Evolutionary conservation across 2,797 vertebrate species (phyloP).

Genomic region (Danio jaintianensis): DNA sequence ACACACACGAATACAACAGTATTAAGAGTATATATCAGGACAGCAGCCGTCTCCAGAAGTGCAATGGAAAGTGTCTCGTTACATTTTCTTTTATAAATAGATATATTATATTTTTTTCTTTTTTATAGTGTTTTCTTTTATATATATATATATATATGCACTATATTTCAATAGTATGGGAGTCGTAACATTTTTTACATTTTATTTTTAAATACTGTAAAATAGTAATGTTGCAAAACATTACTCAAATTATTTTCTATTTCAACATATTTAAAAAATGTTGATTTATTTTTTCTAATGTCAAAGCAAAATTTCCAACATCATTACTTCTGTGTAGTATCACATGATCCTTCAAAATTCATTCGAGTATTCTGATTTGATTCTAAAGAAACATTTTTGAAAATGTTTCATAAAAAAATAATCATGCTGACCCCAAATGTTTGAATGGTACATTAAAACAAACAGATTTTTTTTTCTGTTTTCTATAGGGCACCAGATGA

Average conservation of each 20-base stretch:
- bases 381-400: background rate
- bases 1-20: conserved; percentile 2
- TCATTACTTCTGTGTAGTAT: background rate
- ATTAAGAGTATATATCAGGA: background rate
- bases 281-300: background rate
- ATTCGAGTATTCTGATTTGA: background rate
- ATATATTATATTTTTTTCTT: too few relatives aligned
- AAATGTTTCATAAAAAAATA: background rate
- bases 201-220: background rate
- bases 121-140: too few relatives aligned
- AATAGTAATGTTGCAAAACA: background rate
- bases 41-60: background rate
- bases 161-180: too few relatives aligned
- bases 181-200: background rate
- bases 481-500: conserved; percentile 2
- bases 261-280: background rate
- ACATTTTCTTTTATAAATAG: too few relatives aligned
- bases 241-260: accelerated
- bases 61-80: background rate
- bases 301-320: background rate
- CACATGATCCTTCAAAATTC: background rate
- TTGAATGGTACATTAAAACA: background rate
- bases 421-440: too few relatives aligned
- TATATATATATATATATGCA: too few relatives aligned
- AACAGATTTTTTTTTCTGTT: background rate